These are phyloP conservation scores for Chrysaora quinquecirrha DNA, from an alignment of 30 jellyfish, hydroid and myxozoan genomes.

Conservation along the genomic window DNA sequence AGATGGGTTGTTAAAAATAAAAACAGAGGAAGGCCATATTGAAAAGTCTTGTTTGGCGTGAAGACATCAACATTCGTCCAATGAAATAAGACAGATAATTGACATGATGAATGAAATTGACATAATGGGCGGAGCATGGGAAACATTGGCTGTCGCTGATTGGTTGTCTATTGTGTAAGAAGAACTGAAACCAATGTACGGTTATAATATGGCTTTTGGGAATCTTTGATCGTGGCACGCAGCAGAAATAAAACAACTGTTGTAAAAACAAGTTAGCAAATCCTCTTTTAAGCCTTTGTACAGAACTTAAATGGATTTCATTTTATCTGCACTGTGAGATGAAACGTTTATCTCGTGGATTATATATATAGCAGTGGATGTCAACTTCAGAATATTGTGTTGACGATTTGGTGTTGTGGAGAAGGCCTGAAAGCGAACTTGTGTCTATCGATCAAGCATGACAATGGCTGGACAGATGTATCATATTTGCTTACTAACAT, in stretches of 20 bases:
- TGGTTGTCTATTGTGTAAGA: constrained; percentile 72
- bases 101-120: constrained; percentile 73
- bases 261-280: constrained; percentile 53
- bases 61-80: neutral
- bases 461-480: constrained; percentile 58
- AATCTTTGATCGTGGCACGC: constrained; percentile 81
- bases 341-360: constrained; percentile 69
- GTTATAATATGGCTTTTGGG: constrained; percentile 66
- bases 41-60: neutral
- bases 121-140: constrained; percentile 87
- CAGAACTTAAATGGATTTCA: constrained; percentile 84
- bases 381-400: constrained; percentile 1
- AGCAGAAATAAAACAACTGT: constrained; percentile 73
- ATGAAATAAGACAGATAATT: too few relatives aligned
- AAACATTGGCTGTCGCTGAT: constrained; percentile 54
- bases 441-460: constrained; percentile 33
- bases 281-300: constrained; percentile 80
- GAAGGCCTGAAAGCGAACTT: constrained; percentile 36
- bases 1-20: neutral
- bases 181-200: constrained; percentile 72
- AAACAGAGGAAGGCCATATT: too few relatives aligned
- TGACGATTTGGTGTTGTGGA: constrained; percentile 15
- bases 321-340: constrained; percentile 81
- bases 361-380: constrained; percentile 38
- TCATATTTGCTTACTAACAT: constrained; percentile 60